Evolutionary conservation across 2,797 vertebrate species (phyloP), one percentile per base, ranked within the genome.

Genomic region (Microchirus variegatus): DNA sequence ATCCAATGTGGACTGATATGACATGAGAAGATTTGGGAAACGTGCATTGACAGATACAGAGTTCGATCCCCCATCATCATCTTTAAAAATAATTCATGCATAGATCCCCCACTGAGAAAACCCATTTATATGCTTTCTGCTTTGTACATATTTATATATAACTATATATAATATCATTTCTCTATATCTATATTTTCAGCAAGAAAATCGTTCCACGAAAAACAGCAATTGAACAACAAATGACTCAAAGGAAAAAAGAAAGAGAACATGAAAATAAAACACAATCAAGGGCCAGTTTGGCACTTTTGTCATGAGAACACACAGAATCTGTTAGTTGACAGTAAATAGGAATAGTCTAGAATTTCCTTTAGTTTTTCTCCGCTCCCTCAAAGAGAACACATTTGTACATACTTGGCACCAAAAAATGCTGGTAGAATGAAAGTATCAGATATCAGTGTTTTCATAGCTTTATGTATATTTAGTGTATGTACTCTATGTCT

Each of bases 41-140:
- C 85, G 84, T 91, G 89, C 87, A 85, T 86, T 80, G 84, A 84
- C 83, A 74, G 77, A 73, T 80, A 80, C 70, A 76, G 69, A 80
- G 75, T 85, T 77, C 83, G 65, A 70, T 60, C 66, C 68, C 73
- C 60, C 45, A 1, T 63, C 69, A 41, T 85, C 72, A 50, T 70
- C 75, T 74, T 89, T 62, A 85, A 92, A 92, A 92, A 92, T 83
- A 92, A 89, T 86, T 91, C 93, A 94, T 94, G 92, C 92, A 93
- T 92, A 93, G 91, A 90, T 90, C 90, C 90, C 90, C 90, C 89
- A 80, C 84, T 78, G 81, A 90, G 81, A 90, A 91, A 92, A 88
- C 78, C 87, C 81, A 75, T 89, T 88, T 80, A 91, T 92, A 92
- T 91, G 91, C 87, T 90, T 89, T 91, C 88, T 89, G 80, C 86